These are phyloP conservation scores for Olivierus martensii DNA, from an alignment of 1,140 invertebrate genomes.

Conservation along the genomic window DNA sequence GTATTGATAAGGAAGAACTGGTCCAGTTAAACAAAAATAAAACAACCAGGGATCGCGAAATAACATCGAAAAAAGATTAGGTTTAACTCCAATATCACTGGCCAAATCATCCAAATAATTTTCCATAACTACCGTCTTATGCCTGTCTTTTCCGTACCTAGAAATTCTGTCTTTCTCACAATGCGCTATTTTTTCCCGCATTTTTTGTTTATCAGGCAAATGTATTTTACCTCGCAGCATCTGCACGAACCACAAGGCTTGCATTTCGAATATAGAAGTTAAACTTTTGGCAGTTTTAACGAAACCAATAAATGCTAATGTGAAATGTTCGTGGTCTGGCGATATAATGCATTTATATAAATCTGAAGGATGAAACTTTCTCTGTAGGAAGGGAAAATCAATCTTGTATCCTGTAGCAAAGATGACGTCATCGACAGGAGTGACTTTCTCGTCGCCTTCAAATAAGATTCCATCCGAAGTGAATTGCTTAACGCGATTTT, in stretches of 20 bases:
- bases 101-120: slow-evolving; percentile 29
- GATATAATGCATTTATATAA: slow-evolving; percentile 36
- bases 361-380: slow-evolving; percentile 16
- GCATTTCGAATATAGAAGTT: slow-evolving; percentile 37
- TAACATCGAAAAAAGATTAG: slow-evolving; percentile 24
- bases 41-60: slow-evolving; percentile 26
- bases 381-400: slow-evolving; percentile 11
- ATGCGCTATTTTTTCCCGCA: slow-evolving; percentile 21
- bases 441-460: slow-evolving; percentile 14
- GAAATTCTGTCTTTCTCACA: slow-evolving; percentile 22
- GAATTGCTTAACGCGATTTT: slow-evolving; percentile 28
- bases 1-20: slow-evolving; percentile 30
- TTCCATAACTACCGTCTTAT: slow-evolving; percentile 29
- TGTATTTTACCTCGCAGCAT: slow-evolving; percentile 18
- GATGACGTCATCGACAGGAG: slow-evolving; percentile 3
- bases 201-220: slow-evolving; percentile 22
- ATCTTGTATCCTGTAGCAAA: slow-evolving; percentile 22
- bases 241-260: slow-evolving; percentile 19
- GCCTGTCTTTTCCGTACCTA: slow-evolving; percentile 31
- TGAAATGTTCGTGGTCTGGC: slow-evolving; percentile 22
- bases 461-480: slow-evolving; percentile 26
- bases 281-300: slow-evolving; percentile 37
- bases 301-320: slow-evolving; percentile 37
- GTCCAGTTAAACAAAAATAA: slow-evolving; percentile 23
- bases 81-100: slow-evolving; percentile 25